Base-by-base conservation (phyloP, 2,888 invertebrate genomes). In the Formica aserva region DNA sequence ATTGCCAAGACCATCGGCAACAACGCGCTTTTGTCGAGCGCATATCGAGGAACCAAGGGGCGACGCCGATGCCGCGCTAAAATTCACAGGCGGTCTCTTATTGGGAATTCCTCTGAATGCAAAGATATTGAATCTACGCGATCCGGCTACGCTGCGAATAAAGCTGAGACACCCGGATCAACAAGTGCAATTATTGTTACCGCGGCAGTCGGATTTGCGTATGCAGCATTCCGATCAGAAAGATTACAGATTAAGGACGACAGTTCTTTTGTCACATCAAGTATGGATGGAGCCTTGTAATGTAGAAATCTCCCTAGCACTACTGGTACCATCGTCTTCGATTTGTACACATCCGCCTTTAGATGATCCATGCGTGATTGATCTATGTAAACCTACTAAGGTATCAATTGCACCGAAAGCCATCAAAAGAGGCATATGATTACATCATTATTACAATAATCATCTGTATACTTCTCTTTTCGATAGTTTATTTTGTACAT, bases 81-180 rank as follows among this genome's bases (percentile, higher is more conserved):
- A 98, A 93, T 98, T 99, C 93, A 98, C 98, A 52, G 98, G 99
- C 0, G 99, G 99, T 0, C 96, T 99, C 4, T 97, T 99, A 72
- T 96, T 98, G 85, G 98, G 98, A 52, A 97, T 99, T 57, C 97
- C 97, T 18, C 96, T 99, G 82, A 98, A 98, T 92, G 98, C 98
- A 0, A 98, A 98, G 94, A 96, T 99, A 86, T 96, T 96, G 88
- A 97, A 98, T 95, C 96, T 99, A 81, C 96, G 97, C 55, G 96
- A 97, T 92, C 96, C 97, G 0, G 95, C 95, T 71, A 96, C 97
- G 84, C 95, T 99, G 91, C 96, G 98, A 86, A 96, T 99, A 87
- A 97, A 98, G 95, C 97, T 98, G 41, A 97, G 97, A 89, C 99
- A 99, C 95, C 99, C 99, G 0, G 99, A 99, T 95, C 98, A 98